A percentile compares a stretch with the other conserved stretches of the same genome.
These are phyloP conservation scores for Arizona elegans DNA, from an alignment of 2,113 vertebrate genomes.

Conservation along the genomic window DNA sequence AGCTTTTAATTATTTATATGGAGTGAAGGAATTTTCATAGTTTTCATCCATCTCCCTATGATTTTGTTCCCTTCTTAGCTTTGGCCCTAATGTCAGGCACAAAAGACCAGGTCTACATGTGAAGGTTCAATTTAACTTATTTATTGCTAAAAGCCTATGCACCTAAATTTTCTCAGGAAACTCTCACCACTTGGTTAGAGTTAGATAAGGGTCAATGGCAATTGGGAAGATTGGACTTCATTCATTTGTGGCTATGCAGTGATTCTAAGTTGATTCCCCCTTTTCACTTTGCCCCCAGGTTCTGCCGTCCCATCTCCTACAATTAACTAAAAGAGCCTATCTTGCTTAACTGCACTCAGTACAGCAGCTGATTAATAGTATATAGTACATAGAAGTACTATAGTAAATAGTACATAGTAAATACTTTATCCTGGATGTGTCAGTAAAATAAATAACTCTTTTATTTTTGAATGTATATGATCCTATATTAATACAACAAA, in stretches of 20 bases:
- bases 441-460: neutral
- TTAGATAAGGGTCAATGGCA: no score
- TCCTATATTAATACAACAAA: slow-evolving; percentile 1
- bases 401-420: neutral
- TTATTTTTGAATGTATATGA: neutral
- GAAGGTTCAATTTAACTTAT: no score
- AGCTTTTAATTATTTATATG: neutral
- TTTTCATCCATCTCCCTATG: neutral
- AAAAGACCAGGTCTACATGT: no score
- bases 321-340: neutral
- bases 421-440: neutral
- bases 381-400: no score
- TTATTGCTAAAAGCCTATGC: no score
- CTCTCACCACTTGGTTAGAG: no score
- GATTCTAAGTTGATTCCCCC: no score
- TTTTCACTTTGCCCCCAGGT: no score
- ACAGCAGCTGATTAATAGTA: neutral
- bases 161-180: no score
- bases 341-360: neutral
- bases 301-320: no score
- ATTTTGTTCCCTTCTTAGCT: neutral
- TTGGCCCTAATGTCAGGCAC: neutral
- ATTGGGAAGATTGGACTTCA: no score
- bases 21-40: neutral
- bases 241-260: no score